Conservation (phyloP, 2,888 invertebrate species). For the Eupeodes luniger region DNA sequence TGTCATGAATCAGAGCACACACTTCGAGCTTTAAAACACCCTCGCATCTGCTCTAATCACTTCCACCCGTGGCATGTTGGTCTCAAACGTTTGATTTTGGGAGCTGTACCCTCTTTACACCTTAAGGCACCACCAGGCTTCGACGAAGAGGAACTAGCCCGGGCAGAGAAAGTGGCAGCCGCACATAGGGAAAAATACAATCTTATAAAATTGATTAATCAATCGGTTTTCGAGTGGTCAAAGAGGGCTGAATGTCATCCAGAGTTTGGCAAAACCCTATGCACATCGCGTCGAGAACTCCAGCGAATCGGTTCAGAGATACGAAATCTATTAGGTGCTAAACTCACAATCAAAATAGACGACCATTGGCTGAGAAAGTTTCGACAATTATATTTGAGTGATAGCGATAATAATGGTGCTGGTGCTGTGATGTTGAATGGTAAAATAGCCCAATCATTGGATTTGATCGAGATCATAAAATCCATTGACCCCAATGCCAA, state of each 20-base stretch:
- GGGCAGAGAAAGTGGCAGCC: slow-evolving; percentile 80
- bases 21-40: slow-evolving; percentile 81
- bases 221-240: slow-evolving; percentile 36
- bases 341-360: slow-evolving; percentile 19
- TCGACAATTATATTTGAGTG: slow-evolving; percentile 2
- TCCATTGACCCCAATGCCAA: slow-evolving; percentile 38
- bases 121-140: slow-evolving; percentile 77
- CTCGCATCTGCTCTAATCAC: slow-evolving; percentile 82
- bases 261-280: not conserved
- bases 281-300: slow-evolving; percentile 48
- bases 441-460: not conserved
- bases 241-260: slow-evolving; percentile 42
- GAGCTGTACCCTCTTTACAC: slow-evolving; percentile 80
- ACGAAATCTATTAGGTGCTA: slow-evolving; percentile 56
- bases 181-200: slow-evolving; percentile 10
- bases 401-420: not conserved
- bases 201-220: slow-evolving; percentile 31
- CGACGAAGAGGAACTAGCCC: slow-evolving; percentile 73
- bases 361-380: slow-evolving; percentile 65
- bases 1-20: slow-evolving; percentile 81
- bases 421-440: too few species aligned
- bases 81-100: slow-evolving; percentile 81
- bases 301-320: slow-evolving; percentile 28
- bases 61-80: slow-evolving; percentile 81
- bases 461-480: slow-evolving; percentile 48